phyloP scores from a whole-genome alignment of 2,888 invertebrate species.

The Leptothorax acervorum region DNA sequence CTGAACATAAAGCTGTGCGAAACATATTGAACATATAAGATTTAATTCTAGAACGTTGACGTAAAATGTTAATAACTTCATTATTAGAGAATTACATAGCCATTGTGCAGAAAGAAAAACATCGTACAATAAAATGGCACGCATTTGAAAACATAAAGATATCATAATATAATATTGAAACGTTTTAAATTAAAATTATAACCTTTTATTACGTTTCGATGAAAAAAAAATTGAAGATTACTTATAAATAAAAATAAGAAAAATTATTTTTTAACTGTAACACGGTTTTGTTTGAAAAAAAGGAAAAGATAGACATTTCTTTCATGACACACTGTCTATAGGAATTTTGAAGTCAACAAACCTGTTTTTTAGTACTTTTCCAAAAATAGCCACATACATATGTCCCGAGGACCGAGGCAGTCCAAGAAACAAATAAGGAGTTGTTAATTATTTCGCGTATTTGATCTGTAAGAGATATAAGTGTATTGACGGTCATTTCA shows the following conservation, averaged over 20 bases:
- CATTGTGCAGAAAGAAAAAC: slow-evolving; percentile 3
- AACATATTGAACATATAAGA: slow-evolving; percentile 9
- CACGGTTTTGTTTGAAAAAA: not conserved
- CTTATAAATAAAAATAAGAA: not conserved
- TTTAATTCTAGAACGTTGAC: slow-evolving; percentile 16
- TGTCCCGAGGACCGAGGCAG: not conserved
- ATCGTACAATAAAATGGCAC: slow-evolving; percentile 23
- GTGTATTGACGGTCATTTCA: not conserved
- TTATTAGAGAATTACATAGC: slow-evolving; percentile 8
- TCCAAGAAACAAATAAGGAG: slow-evolving; percentile 12
- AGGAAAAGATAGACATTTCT: not conserved
- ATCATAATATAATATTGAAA: not conserved
- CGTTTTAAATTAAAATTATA: slow-evolving; percentile 24
- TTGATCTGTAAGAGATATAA: slow-evolving; percentile 17
- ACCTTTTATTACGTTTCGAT: not conserved
- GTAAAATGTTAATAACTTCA: slow-evolving; percentile 16
- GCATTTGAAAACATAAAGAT: slow-evolving; percentile 2
- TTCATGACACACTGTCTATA: not conserved
- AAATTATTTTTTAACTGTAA: slow-evolving; percentile 6
- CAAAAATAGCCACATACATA: not conserved
- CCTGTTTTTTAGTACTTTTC: not conserved
- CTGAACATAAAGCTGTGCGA: not conserved
- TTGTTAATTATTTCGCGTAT: not conserved
- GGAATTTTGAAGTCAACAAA: slow-evolving; percentile 1
- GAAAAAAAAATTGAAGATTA: not conserved